Evolutionary conservation across 2,113 vertebrate genomes (phyloP).

Genomic region (Ovis canadensis): DNA sequence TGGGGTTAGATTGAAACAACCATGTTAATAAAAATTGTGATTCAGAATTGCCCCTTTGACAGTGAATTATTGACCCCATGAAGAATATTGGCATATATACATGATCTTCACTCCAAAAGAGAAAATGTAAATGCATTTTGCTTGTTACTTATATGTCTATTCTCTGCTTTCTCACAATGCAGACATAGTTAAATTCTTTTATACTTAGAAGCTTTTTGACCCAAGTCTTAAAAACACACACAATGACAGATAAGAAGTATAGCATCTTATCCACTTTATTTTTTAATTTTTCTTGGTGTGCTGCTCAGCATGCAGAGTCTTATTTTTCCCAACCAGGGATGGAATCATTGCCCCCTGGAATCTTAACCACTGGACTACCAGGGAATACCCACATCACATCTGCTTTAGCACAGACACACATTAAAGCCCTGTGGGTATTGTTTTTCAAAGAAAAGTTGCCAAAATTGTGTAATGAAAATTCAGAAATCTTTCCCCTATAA

Average conservation of each 20-base stretch:
- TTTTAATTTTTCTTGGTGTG: not conserved
- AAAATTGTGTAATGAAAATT: not conserved
- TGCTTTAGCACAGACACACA: not conserved
- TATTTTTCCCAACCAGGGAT: not conserved
- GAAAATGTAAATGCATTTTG: not conserved
- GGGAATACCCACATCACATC: not conserved
- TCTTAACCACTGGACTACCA: not conserved
- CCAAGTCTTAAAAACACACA: not conserved
- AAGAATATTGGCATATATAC: not conserved
- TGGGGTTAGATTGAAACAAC: not conserved
- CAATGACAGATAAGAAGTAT: not conserved
- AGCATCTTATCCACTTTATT: not conserved
- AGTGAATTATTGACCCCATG: not conserved
- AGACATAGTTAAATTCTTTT: not conserved
- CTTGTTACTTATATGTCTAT: not conserved
- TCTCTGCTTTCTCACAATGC: not conserved
- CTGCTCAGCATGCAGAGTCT: not conserved
- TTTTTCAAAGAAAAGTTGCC: not conserved
- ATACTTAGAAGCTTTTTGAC: not conserved
- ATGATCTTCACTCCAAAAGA: not conserved
- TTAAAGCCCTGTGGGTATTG: not conserved
- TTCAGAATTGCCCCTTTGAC: not conserved
- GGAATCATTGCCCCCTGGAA: not conserved
- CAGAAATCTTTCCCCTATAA: not conserved
- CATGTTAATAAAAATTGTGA: not conserved